Percentiles rank a stretch among this genome's conserved stretches.
These are phyloP conservation scores for Scomber colias DNA, from an alignment of 2,113 vertebrate genomes.

Conservation along the genomic window DNA sequence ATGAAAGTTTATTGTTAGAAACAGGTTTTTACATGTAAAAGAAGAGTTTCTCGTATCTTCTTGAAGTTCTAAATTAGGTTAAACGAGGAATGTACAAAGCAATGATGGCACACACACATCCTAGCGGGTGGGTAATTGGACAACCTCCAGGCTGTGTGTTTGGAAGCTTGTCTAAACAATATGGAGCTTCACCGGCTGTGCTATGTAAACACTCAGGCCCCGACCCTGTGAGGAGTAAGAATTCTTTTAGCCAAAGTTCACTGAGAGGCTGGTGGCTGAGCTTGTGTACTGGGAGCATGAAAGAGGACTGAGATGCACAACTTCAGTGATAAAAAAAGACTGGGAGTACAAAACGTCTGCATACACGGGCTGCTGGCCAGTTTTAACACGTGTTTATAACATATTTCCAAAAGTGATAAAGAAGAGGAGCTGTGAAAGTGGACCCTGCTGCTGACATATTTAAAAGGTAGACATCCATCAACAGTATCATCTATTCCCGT, in stretches of 20 bases:
- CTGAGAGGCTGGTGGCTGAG: slow-evolving; percentile 63
- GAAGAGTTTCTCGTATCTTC: slow-evolving; percentile 12
- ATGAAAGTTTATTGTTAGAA: slow-evolving; percentile 16
- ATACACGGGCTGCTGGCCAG: slow-evolving; percentile 6
- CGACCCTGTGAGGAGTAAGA: slow-evolving; percentile 79
- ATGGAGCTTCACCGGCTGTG: slow-evolving; percentile 80
- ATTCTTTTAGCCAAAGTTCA: slow-evolving; percentile 78
- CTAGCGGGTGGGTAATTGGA: slow-evolving; percentile 74
- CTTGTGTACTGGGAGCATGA: slow-evolving; percentile 45
- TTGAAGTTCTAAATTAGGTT: slow-evolving; percentile 61
- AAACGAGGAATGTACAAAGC: slow-evolving; percentile 65
- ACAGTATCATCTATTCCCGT: slow-evolving; percentile 35
- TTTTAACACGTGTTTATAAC: slow-evolving; percentile 42
- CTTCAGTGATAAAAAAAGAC: slow-evolving; percentile 30
- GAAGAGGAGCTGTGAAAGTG: slow-evolving; percentile 28
- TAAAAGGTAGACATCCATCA: slow-evolving; percentile 48
- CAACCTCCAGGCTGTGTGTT: slow-evolving; percentile 79
- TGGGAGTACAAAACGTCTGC: slow-evolving; percentile 21
- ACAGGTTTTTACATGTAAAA: slow-evolving; percentile 13
- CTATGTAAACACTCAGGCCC: slow-evolving; percentile 84
- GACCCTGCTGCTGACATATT: slow-evolving; percentile 51
- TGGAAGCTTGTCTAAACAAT: slow-evolving; percentile 86
- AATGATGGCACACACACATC: slow-evolving; percentile 62
- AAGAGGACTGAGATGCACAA: slow-evolving; percentile 54
- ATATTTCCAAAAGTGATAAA: slow-evolving; percentile 43